Evolutionary conservation across 35 echinoderm and acorn worm genomes (phyloP).

Genomic region (Stichopus chloronotus): DNA sequence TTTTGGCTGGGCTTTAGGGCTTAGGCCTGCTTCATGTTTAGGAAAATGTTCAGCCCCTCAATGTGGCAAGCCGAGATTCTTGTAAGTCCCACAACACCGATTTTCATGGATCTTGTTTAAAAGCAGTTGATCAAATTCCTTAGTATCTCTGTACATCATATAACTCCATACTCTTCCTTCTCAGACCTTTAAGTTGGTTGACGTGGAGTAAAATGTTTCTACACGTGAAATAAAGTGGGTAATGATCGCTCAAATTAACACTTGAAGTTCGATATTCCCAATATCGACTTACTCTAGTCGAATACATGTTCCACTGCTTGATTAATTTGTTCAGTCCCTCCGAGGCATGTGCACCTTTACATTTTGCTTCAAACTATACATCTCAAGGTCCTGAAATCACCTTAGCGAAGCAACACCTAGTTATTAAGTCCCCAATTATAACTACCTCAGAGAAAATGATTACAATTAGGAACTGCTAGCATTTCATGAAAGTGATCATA

Average conservation of each 20-base stretch:
- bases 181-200: not conserved
- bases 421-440: not conserved
- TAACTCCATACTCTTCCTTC: not conserved
- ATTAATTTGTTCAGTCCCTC: conserved; percentile 16
- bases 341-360: not conserved
- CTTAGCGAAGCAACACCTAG: not conserved
- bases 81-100: not conserved
- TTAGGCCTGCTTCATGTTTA: not conserved
- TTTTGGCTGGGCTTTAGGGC: not conserved
- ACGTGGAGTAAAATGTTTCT: not conserved
- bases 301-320: not conserved
- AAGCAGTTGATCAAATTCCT: conserved; percentile 5
- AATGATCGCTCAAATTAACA: not conserved
- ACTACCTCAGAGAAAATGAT: not conserved
- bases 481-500: conserved; percentile 29
- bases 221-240: not conserved
- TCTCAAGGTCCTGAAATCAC: conserved; percentile 22
- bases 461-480: not conserved
- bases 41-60: not conserved
- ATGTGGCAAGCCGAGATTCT: not conserved
- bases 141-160: conserved; percentile 15
- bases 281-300: conserved; percentile 3
- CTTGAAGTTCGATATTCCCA: not conserved
- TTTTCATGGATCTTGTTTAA: not conserved
- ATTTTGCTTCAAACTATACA: conserved; percentile 19